Base-by-base conservation (phyloP, 35 echinoderm and acorn worm species). In the Amphiura filiformis region DNA sequence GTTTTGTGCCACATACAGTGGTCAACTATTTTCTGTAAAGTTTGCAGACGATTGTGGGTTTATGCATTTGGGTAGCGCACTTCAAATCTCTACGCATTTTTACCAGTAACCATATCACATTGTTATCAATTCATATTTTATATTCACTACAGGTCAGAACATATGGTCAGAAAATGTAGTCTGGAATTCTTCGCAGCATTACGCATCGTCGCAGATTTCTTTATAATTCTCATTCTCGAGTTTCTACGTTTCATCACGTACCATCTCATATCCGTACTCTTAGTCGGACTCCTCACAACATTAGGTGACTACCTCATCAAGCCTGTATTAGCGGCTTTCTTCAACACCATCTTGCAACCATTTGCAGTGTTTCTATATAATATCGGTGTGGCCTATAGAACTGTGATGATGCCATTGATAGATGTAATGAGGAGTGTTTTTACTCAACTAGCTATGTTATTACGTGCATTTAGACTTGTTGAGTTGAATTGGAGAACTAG, bases 251-350 rank as follows among this genome's bases (percentile, higher is more conserved):
- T 93, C 49, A 26, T 93, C 28, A 35, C 81, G 0, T 93, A 88
- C 80, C 88, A 93, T 30, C 39, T 93, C 30, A 49, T 93, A 12
- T 41, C 81, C 33, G 76, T 83, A 17, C 34, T 93, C 70, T 39
- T 93, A 0, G 91, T 93, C 38, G 91, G 91, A 30, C 80, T 93
- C 32, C 81, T 88, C 23, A 83, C 65, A 13, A 83, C 80, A 13
- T 93, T 93, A 14, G 91, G 91, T 4, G 81, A 93, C 75, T 93
- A 93, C 35, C 80, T 93, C 70, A 35, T 88, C 75, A 93, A 86
- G 49, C 91, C 91, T 0, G 79, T 92, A 13, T 38, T 86, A 31
- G 78, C 90, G 1, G 90, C 84, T 0, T 37, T 92, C 28, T 92
- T 87, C 32, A 92, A 92, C 40, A 81, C 77, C 30, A 86, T 92